A percentile compares a stretch with the other conserved stretches of the same genome.
phyloP scores from a whole-genome alignment of 92 coral and sea anemone species.

The Meandrina meandrites region DNA sequence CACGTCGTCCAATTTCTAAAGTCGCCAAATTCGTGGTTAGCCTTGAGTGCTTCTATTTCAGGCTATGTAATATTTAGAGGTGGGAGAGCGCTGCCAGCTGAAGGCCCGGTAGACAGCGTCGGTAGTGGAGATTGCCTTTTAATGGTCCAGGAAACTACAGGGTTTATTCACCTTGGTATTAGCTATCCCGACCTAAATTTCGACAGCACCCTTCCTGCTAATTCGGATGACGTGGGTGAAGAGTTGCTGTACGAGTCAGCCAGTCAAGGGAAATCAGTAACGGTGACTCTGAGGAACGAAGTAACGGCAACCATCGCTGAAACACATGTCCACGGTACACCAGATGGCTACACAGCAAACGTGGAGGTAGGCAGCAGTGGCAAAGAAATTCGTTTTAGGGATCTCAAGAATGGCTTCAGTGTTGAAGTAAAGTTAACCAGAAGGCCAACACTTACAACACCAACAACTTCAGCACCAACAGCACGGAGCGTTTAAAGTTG shows the following conservation, averaged over 20 bases:
- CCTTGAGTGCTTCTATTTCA: slow-evolving; percentile 16
- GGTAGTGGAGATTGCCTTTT: slow-evolving; percentile 39
- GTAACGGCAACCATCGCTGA: slow-evolving; percentile 3
- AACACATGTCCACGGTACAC: slow-evolving; percentile 16
- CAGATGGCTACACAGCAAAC: slow-evolving; percentile 21
- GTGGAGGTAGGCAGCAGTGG: not conserved
- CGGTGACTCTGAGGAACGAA: slow-evolving; percentile 6
- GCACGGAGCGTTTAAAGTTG: not conserved
- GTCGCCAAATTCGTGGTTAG: slow-evolving; percentile 36
- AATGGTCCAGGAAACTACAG: slow-evolving; percentile 60
- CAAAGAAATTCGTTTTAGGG: not conserved
- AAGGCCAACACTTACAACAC: too few species aligned
- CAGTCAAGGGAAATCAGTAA: slow-evolving; percentile 5
- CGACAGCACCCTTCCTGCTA: not conserved
- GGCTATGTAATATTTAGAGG: slow-evolving; percentile 59
- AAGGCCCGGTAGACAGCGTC: slow-evolving; percentile 53
- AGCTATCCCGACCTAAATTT: slow-evolving; percentile 46
- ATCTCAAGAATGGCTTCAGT: slow-evolving; percentile 46
- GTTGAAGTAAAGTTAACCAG: slow-evolving; percentile 36
- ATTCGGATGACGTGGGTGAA: slow-evolving; percentile 29
- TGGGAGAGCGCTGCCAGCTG: not conserved
- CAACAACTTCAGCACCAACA: too few species aligned
- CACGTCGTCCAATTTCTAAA: slow-evolving; percentile 63
- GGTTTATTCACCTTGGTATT: slow-evolving; percentile 24
- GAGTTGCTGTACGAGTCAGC: slow-evolving; percentile 31